Evolutionary conservation across 2,797 vertebrate genomes (phyloP).

Genomic region (Sorex maritimensis): DNA sequence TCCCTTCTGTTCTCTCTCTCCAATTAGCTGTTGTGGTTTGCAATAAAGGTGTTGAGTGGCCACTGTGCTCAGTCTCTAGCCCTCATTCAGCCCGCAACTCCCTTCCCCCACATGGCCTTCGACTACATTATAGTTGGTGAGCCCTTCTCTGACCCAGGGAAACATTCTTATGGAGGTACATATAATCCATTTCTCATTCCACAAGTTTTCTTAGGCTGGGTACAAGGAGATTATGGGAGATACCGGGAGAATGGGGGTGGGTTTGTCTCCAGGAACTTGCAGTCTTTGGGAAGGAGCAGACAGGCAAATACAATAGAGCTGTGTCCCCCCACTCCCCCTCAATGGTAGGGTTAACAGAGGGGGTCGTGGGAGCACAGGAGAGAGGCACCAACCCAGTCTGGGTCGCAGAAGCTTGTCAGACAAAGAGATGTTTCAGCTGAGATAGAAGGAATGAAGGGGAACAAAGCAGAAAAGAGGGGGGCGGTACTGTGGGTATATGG

Average conservation of each 20-base stretch:
- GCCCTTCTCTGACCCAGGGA: no score
- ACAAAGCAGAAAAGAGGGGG: not conserved
- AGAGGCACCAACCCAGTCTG: slow-evolving; percentile 2
- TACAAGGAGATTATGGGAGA: not conserved
- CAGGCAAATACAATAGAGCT: not conserved
- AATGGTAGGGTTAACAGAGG: slow-evolving; percentile 20
- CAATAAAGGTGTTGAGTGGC: no score
- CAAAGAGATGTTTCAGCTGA: slow-evolving; percentile 8
- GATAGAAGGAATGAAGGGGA: slow-evolving; percentile 7
- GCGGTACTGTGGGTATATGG: not conserved
- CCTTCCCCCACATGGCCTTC: no score
- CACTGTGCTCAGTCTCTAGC: no score
- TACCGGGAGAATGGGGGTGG: not conserved
- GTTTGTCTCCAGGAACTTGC: slow-evolving; percentile 50
- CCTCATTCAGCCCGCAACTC: no score
- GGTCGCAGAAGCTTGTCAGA: slow-evolving; percentile 19
- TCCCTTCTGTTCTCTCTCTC: no score
- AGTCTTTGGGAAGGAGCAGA: not conserved
- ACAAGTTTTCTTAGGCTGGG: slow-evolving; percentile 32
- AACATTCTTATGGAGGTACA: slow-evolving; percentile 39
- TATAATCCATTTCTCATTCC: slow-evolving; percentile 32
- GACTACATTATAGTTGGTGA: no score
- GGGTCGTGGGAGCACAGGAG: not conserved
- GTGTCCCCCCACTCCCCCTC: not conserved
- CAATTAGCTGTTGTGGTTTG: no score